These are phyloP conservation scores for Austrofundulus limnaeus DNA, from an alignment of 2,113 vertebrate genomes.

Conservation along the genomic window DNA sequence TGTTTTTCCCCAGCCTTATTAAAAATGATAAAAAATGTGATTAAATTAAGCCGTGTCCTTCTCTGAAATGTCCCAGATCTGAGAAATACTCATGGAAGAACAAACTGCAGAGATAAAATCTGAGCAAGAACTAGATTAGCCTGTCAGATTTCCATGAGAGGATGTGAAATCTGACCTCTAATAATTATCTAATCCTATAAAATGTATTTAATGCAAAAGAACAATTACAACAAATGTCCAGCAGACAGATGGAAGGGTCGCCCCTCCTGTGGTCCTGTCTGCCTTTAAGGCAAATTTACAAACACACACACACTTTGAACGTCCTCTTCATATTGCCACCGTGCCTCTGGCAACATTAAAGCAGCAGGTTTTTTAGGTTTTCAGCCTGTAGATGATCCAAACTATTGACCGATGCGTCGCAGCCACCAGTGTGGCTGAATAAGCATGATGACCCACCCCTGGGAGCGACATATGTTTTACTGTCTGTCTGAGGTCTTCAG, in stretches of 20 bases:
- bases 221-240: constrained; percentile 33
- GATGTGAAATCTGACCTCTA: not conserved
- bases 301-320: constrained; percentile 26
- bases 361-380: constrained; percentile 62
- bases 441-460: constrained; percentile 67
- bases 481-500: constrained; percentile 70
- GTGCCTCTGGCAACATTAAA: constrained; percentile 77
- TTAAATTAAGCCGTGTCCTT: too few species aligned
- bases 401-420: constrained; percentile 39
- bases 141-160: too few species aligned
- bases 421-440: constrained; percentile 57
- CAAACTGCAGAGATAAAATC: too few species aligned
- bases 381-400: constrained; percentile 40
- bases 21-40: too few species aligned
- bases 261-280: constrained; percentile 48
- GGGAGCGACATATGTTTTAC: constrained; percentile 82
- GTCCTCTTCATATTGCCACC: constrained; percentile 60
- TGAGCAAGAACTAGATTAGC: too few species aligned
- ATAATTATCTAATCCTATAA: not conserved
- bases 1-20: too few species aligned
- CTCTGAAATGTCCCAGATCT: too few species aligned
- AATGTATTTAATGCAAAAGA: not conserved
- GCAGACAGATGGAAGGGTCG: constrained; percentile 25
- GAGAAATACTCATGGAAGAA: not conserved
- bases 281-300: constrained; percentile 49